phyloP scores from a whole-genome alignment of 2,113 vertebrate genomes.

The Irena cyanogastra region DNA sequence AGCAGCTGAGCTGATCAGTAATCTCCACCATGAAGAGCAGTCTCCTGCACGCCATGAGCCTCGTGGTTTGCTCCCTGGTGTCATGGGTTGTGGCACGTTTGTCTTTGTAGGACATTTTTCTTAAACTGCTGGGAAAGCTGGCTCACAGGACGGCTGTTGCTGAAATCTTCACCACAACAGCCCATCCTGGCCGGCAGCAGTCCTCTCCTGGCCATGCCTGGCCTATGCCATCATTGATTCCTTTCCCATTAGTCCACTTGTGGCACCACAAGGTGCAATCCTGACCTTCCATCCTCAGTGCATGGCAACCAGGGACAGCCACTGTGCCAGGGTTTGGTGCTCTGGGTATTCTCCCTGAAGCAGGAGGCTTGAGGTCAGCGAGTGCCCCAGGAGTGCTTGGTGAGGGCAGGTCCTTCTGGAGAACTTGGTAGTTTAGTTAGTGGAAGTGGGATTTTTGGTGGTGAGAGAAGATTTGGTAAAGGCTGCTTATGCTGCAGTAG shows the following conservation, averaged over 20 bases:
- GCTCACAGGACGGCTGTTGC: rapidly evolving
- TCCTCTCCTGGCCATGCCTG: neutral
- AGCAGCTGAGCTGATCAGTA: neutral
- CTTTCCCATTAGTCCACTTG: neutral
- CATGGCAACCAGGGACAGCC: rapidly evolving
- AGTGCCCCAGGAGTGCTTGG: neutral
- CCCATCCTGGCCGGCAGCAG: neutral
- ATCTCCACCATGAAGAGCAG: rapidly evolving
- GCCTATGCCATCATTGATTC: rapidly evolving
- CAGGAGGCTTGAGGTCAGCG: neutral
- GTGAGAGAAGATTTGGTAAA: neutral
- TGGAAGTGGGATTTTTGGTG: neutral
- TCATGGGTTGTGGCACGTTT: rapidly evolving
- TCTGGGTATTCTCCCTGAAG: neutral
- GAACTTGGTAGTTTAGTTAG: neutral
- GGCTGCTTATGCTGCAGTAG: neutral
- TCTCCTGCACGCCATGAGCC: rapidly evolving
- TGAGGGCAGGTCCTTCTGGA: neutral
- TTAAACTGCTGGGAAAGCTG: neutral
- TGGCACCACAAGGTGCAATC: rapidly evolving
- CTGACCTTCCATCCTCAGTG: neutral
- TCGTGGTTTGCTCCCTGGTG: rapidly evolving
- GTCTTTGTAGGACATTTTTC: neutral
- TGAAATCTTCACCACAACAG: neutral
- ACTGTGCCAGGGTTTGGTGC: neutral